Evolutionary conservation across 2,797 vertebrate species (phyloP), one percentile per base, ranked within the genome.

Genomic region (Thaleichthys pacificus): DNA sequence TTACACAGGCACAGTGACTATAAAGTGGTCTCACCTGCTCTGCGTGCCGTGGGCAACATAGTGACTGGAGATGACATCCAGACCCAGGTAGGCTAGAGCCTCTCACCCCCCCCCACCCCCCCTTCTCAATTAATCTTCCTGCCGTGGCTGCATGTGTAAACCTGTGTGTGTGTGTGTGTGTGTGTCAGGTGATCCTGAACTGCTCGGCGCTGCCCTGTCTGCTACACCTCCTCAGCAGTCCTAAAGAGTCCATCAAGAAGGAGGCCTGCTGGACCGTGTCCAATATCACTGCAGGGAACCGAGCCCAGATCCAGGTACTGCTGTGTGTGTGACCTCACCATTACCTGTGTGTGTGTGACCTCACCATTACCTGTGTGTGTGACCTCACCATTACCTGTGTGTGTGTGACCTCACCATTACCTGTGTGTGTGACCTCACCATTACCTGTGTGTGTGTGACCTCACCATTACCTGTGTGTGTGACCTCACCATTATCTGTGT

Each of bases 221-320:
- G 69, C 93, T 97, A 62, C 95, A 96, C 84, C 93, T 97, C 80
- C 88, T 97, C 80, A 95, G 95, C 89, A 97, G 95, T 85, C 94
- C 95, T 73, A 97, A 97, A 79, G 96, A 97, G 79, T 97, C 96
- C 71, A 95, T 97, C 85, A 91, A 94, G 77, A 97, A 96, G 86
- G 96, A 97, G 90, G 94, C 96, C 0, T 96, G 96, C 82, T 97
- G 96, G 96, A 97, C 95, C 0, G 91, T 97, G 83, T 97, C 96
- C 74, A 97, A 97, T 82, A 96, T 97, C 81, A 97, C 96, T 81
- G 96, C 96, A 71, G 96, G 96, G 80, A 96, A 96, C 86, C 86
- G 95, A 91, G 93, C 92, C 72, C 96, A 97, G 85, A 97, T 97
- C 83, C 96, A 97, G 93, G 95, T 96, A 73, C 14, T 96, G 72